Percentiles rank a stretch among this genome's conserved stretches.
These are phyloP conservation scores for Osmerus eperlanus DNA, from an alignment of 2,113 vertebrate species.

Conservation along the genomic window DNA sequence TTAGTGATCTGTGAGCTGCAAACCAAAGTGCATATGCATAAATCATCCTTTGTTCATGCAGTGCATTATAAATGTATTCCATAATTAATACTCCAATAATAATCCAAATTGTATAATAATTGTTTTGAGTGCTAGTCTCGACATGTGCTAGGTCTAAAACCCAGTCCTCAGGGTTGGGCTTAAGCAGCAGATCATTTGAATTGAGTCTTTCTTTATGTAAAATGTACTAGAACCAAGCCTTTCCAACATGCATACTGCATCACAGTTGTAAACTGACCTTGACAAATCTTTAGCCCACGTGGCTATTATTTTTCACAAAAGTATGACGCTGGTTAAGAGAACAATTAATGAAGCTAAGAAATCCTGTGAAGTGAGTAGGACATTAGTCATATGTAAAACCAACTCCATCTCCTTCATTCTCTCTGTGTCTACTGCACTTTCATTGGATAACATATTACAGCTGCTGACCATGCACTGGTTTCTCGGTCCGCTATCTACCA, in stretches of 20 bases:
- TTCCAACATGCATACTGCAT: conserved; percentile 11
- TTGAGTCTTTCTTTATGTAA: neutral
- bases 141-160: neutral
- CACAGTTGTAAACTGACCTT: neutral
- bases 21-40: neutral
- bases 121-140: neutral
- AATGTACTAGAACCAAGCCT: neutral
- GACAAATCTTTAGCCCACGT: conserved; percentile 3
- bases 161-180: neutral
- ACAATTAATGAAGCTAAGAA: conserved; percentile 11
- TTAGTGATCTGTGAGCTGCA: neutral
- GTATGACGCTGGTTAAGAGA: conserved; percentile 6
- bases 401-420: neutral
- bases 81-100: too few species aligned
- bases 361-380: neutral
- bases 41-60: neutral
- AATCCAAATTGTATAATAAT: neutral
- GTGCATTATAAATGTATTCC: neutral
- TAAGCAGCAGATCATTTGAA: neutral
- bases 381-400: conserved; percentile 12
- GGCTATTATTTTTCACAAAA: conserved; percentile 2
- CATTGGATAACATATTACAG: conserved; percentile 13
- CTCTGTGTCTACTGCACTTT: neutral
- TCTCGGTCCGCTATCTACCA: neutral
- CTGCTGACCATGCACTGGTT: conserved; percentile 15